These are phyloP conservation scores for Tigriopus japonicus DNA, from an alignment of 1,140 invertebrate species.

Conservation along the genomic window DNA sequence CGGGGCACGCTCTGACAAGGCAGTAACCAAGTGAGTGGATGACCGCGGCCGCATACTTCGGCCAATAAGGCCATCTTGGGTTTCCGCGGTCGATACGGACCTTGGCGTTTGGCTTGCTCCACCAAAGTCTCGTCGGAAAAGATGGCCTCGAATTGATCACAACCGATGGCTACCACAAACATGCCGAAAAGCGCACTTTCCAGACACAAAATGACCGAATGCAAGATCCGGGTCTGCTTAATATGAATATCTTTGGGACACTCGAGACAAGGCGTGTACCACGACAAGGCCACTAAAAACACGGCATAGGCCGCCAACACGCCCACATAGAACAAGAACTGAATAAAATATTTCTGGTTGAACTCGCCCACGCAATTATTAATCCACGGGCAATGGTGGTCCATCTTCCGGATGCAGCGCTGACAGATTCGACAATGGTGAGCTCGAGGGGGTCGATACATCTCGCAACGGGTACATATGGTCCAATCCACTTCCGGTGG, in stretches of 20 bases:
- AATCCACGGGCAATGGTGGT: constrained; percentile 81
- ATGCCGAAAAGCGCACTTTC: constrained; percentile 69
- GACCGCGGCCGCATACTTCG: constrained; percentile 58
- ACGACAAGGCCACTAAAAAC: constrained; percentile 46
- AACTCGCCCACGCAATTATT: constrained; percentile 85
- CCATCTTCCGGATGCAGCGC: constrained; percentile 66
- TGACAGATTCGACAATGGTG: constrained; percentile 78
- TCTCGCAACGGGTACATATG: constrained; percentile 56
- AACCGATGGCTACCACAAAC: constrained; percentile 69
- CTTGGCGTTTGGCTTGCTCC: constrained; percentile 36
- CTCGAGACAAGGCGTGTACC: constrained; percentile 41
- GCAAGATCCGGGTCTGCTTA: constrained; percentile 30
- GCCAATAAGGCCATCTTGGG: constrained; percentile 45
- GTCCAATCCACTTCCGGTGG: constrained; percentile 50
- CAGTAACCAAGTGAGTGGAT: constrained; percentile 42
- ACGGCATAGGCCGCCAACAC: constrained; percentile 46
- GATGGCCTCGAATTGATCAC: constrained; percentile 72
- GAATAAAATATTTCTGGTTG: constrained; percentile 85
- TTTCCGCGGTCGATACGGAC: constrained; percentile 40
- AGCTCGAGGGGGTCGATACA: constrained; percentile 58
- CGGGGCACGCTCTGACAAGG: constrained; percentile 31
- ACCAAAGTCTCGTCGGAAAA: constrained; percentile 59
- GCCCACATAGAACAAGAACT: constrained; percentile 65
- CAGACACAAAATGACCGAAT: constrained; percentile 60
- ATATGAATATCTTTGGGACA: background rate